Evolutionary conservation across 1,140 invertebrate genomes (phyloP), one percentile per base, ranked within the genome.

Genomic region (Drosophila biarmipes): DNA sequence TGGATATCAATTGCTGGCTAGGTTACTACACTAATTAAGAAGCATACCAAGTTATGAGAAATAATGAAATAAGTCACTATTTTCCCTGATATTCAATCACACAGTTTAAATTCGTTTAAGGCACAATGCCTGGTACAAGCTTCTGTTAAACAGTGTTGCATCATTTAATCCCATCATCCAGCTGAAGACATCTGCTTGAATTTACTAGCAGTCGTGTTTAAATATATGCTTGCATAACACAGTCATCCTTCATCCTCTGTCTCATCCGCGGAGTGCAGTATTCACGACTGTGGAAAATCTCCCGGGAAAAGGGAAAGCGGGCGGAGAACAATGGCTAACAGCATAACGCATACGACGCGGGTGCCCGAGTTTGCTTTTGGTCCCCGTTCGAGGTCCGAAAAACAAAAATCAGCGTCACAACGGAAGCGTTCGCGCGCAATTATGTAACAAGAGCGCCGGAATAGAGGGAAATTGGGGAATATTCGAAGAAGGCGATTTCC

Each of bases 301-400:
- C 78, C 59, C 24, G 53, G 75, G 68, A 54, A 42, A 68, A 38
- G 15, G 15, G 34, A 24, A 19, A 38, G 42, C 45, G 37, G 34
- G 27, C 57, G 45, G 27, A 61, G 76, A 66, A 84, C 71, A 84
- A 80, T 72, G 69, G 74, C 58, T 82, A 89, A 74, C 78, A 75
- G 66, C 73, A 69, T 89, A 67, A 79, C 72, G 75, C 51, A 87
- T 87, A 87, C 84, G 84, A 69, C 48, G 27, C 43, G 74, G 58
- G 38, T 62, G 19, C 45, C 72, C 66, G 43, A 38, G 46, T 35
- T 45, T 66, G 40, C 57, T 55, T 59, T 38, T 40, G 29, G 46
- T 42, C 49, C 40, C 42, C 51, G 48, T 58, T 15, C 17, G 35
- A 31, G 62, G 45, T 58, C 46, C 51, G 48, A 35, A 29, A 51